Percentiles rank a stretch among this genome's conserved stretches.
phyloP scores from a whole-genome alignment of 92 coral and sea anemone genomes.

The Actinostola sp. region DNA sequence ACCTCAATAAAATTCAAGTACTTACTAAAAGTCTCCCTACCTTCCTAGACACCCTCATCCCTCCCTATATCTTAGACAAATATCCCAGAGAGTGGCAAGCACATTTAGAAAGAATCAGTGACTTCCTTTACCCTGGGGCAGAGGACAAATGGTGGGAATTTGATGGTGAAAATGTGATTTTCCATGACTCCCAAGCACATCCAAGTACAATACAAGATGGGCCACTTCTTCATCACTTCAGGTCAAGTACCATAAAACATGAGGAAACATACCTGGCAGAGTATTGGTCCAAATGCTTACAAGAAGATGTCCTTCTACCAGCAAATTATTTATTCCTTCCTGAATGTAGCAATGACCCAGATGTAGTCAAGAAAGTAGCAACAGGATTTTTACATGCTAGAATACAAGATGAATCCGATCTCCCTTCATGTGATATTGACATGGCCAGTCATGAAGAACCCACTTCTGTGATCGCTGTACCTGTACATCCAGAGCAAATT shows the following conservation, averaged over 20 bases:
- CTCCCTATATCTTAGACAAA: not conserved
- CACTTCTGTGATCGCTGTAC: no score
- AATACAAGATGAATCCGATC: no score
- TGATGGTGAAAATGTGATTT: slow-evolving; percentile 6
- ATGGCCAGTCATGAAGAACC: no score
- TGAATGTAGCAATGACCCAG: no score
- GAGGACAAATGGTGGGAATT: slow-evolving; percentile 23
- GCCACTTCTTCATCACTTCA: slow-evolving; percentile 36
- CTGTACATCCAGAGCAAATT: no score
- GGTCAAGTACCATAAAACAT: slow-evolving; percentile 5
- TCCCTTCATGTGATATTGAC: no score
- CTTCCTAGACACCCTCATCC: slow-evolving; percentile 28
- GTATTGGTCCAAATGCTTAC: slow-evolving; percentile 15
- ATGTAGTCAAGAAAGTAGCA: no score
- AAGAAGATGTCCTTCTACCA: slow-evolving; percentile 8
- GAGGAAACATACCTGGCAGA: slow-evolving; percentile 15
- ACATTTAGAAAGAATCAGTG: slow-evolving; percentile 34
- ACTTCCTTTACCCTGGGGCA: slow-evolving; percentile 12
- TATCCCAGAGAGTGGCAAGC: no score
- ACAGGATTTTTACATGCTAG: no score
- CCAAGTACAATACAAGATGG: slow-evolving; percentile 2
- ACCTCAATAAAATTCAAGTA: not conserved
- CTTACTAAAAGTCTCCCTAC: no score
- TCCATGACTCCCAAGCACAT: no score
- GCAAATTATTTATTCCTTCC: not conserved